Evolutionary conservation across 92 coral and sea anemone species (phyloP), one percentile per base, ranked within the genome.

Genomic region (Porites cylindrica): DNA sequence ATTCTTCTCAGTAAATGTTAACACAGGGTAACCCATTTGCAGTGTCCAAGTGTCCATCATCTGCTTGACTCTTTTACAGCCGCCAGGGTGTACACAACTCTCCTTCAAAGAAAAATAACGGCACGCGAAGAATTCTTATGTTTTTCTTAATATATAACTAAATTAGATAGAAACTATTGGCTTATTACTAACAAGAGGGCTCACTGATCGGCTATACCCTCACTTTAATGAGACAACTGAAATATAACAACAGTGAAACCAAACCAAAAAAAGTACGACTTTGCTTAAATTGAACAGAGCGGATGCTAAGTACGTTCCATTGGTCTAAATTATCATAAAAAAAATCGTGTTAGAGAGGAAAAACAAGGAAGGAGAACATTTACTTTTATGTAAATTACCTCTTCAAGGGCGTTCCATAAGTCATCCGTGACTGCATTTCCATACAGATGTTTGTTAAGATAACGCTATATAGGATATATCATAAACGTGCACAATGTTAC

Each of bases 11-110:
- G 43, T 90, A 51, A 95, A 65, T 50, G 65, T 84, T 13, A 95
- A 70, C 72, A 95, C 96, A 7, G 98, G 98, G 76, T 93, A 95
- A 19, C 95, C 95, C 96, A 95, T 95, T 76, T 95, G 98, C 52
- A 95, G 91, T 24, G 98, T 95, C 98, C 98, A 95, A 8, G 98
- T 95, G 61, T 95, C 98, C 98, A 95, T 95, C 79, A 93, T 80
- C n/a, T 85, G 75, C 32, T 92, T 90, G 18, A 95, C 98, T 18
- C 85, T 68, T n/a, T 88, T 78, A 60, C 91, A 85, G 12, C 50
- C 13, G 11, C 88, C 85, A 29, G 32, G 32, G 32, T 58, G 86
- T 18, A 2, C 80, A 64, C 95, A 85, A 72, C 91, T 92, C 75
- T 85, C 93, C 95, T 92, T 19, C 7, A 89, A 75, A 64, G 24